Base-by-base conservation (phyloP, 2,797 vertebrate genomes). In the Sphaeramia orbicularis region DNA sequence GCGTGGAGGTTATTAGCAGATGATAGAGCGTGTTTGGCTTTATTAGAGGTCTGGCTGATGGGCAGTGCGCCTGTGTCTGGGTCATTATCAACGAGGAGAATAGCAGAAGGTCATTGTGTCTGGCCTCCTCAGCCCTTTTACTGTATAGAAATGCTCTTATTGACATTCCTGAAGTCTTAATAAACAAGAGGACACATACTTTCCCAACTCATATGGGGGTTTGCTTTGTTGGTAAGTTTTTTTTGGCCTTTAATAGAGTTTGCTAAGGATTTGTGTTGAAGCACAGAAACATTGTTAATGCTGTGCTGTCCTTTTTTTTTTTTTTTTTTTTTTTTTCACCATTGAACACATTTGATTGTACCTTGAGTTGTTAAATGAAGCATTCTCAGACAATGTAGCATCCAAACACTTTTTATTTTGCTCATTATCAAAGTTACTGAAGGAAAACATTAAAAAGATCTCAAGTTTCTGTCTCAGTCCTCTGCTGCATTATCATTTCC, bases 111-210 rank as follows among this genome's bases (percentile, higher is more conserved):
- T 91, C 90, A 86, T 80, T 83, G 87, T 91, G 88, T 89, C 81
- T 89, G 75, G 71, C 80, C 86, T 83, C 77, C 78, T 78, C 82
- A 77, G 81, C 74, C 78, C 82, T 71, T 27, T 75, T 80, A 78
- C 87, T 87, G 85, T 90, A 86, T 84, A 87, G 87, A 91, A 82
- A 84, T 65, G 75, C 82, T 85, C 76, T 72, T 93, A 91, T 92
- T 90, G 91, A 90, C 91, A 90, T 92, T 91, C 88, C 81, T 58
- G 57, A 86, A 91, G 87, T 89, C 85, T 88, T 90, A 88, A 91
- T 91, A 91, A 92, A 93, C 88, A 88, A 90, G 86, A 85, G 57
- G 74, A 88, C 81, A 84, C 89, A 93, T 89, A 90, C 73, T 90
- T 91, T 80, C 64, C 71, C 47, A 73, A 85, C 82, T 90, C 70